Conservation (phyloP, 37 sponge, comb jelly and placozoan genomes). For the Bolinopsis microptera region DNA sequence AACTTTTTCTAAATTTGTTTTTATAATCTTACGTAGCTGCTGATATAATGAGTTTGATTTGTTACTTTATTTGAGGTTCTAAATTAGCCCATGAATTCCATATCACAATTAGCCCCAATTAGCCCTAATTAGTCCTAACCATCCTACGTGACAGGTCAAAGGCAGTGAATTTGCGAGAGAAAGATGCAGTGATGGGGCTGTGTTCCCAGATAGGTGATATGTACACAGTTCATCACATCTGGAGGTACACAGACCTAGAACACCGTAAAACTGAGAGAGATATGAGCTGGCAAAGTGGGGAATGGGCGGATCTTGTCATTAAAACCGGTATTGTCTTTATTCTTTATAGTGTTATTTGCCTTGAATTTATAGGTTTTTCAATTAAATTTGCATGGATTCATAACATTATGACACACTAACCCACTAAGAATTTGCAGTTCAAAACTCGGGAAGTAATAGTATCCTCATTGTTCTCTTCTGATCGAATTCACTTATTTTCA, state of each 20-base stretch:
- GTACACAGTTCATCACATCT: constrained; percentile 60
- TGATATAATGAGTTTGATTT: too few species aligned
- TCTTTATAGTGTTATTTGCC: neutral
- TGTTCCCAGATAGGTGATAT: constrained; percentile 38
- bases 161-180: neutral
- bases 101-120: too few species aligned
- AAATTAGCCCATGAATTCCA: too few species aligned
- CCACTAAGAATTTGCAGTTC: too few species aligned
- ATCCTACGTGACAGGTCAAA: constrained; percentile 16
- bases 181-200: constrained; percentile 5
- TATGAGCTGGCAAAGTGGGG: neutral
- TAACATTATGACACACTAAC: too few species aligned
- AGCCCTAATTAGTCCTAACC: too few species aligned
- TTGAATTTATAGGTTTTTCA: too few species aligned
- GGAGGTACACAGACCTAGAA: constrained; percentile 21
- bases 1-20: neutral
- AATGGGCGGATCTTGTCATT: neutral
- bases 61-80: too few species aligned
- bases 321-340: neutral
- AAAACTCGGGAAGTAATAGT: too few species aligned
- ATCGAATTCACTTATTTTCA: constrained; percentile 5
- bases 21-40: too few species aligned
- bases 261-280: constrained; percentile 14
- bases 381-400: too few species aligned
- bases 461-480: too few species aligned